Evolutionary conservation across 2,113 vertebrate species (phyloP).

Genomic region (Redunca redunca): DNA sequence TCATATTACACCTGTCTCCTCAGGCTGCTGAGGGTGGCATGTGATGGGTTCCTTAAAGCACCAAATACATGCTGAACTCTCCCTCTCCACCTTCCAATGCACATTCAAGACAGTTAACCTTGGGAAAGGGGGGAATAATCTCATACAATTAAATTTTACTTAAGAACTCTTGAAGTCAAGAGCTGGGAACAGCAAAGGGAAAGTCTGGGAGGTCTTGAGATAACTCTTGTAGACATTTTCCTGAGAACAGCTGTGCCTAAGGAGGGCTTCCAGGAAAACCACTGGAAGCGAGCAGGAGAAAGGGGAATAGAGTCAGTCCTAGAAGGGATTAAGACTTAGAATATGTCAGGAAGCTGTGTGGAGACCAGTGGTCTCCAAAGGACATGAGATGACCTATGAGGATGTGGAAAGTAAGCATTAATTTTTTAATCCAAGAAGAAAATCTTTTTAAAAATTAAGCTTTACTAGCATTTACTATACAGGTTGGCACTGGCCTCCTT

Average conservation of each 20-base stretch:
- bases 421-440: background rate
- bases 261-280: background rate
- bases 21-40: background rate
- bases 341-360: background rate
- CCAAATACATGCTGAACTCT: background rate
- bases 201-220: background rate
- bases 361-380: background rate
- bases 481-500: background rate
- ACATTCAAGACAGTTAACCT: background rate
- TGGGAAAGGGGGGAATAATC: background rate
- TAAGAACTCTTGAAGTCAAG: background rate
- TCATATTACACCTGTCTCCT: background rate
- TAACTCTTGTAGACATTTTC: background rate
- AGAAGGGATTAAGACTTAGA: background rate
- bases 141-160: background rate
- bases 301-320: background rate
- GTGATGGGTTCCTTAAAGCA: background rate
- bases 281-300: background rate
- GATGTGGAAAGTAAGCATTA: background rate
- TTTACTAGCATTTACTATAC: background rate
- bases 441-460: background rate
- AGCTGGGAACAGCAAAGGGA: background rate
- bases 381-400: background rate
- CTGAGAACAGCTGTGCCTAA: background rate
- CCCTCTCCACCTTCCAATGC: background rate